Evolutionary conservation across 1,140 invertebrate species (phyloP).

Genomic region (Leguminivora glycinivorella): DNA sequence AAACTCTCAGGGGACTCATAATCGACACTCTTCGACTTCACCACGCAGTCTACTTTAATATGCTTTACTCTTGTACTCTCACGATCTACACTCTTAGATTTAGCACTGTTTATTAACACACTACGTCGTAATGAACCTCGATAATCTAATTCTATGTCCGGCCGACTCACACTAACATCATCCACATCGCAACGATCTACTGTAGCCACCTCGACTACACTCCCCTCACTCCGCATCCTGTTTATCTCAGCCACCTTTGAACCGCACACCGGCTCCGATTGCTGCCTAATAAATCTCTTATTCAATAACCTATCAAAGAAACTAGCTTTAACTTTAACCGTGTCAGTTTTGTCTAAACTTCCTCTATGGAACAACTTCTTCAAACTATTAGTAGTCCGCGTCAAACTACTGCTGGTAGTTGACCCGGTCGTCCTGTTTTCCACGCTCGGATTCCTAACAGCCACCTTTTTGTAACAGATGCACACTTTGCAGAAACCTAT

Average conservation of each 20-base stretch:
- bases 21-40: conserved; percentile 67
- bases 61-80: conserved; percentile 59
- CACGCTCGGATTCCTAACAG: conserved; percentile 51
- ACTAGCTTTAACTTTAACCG: conserved; percentile 50
- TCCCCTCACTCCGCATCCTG: conserved; percentile 65
- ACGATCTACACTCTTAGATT: conserved; percentile 67
- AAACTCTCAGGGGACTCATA: conserved; percentile 72
- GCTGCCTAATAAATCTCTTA: conserved; percentile 65
- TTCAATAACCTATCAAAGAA: conserved; percentile 67
- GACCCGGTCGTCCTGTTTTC: conserved; percentile 75
- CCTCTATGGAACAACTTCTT: conserved; percentile 74
- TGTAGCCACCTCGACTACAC: conserved; percentile 57
- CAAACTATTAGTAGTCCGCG: conserved; percentile 70
- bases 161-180: conserved; percentile 55
- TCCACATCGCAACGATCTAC: conserved; percentile 49
- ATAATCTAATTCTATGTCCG: conserved; percentile 55
- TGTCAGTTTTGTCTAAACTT: conserved; percentile 68
- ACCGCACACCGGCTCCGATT: conserved; percentile 66
- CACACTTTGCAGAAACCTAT: conserved; percentile 86
- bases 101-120: conserved; percentile 73
- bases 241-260: conserved; percentile 54
- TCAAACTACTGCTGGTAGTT: conserved; percentile 78
- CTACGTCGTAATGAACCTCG: conserved; percentile 70
- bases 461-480: conserved; percentile 71
- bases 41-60: conserved; percentile 63